phyloP scores from a whole-genome alignment of 2,113 vertebrate genomes.

The Physeter macrocephalus region DNA sequence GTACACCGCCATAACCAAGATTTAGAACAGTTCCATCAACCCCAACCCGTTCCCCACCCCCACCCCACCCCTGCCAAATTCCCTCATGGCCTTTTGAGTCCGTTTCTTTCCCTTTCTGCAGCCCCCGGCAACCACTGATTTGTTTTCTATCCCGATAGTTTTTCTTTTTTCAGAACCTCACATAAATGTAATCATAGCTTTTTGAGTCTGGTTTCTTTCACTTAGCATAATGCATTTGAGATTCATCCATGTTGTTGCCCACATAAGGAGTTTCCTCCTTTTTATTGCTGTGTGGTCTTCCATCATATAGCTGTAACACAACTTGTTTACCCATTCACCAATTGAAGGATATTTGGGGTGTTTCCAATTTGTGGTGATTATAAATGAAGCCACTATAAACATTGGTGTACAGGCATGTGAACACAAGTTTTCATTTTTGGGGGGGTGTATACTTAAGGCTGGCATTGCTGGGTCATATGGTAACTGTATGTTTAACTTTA shows the following conservation, averaged over 20 bases:
- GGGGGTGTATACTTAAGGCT: neutral
- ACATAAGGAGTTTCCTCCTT: neutral
- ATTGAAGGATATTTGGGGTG: neutral
- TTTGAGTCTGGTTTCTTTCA: neutral
- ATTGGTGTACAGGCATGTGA: neutral
- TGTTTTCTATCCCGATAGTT: neutral
- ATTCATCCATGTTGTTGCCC: too few relatives aligned
- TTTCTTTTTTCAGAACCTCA: neutral
- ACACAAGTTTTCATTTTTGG: neutral
- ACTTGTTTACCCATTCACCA: neutral
- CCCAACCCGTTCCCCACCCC: neutral
- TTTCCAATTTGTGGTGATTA: neutral
- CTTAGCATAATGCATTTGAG: neutral
- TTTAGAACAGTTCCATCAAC: neutral
- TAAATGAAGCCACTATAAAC: neutral
- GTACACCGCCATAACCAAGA: neutral
- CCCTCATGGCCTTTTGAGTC: neutral
- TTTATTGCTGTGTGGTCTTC: neutral
- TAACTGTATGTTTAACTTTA: neutral
- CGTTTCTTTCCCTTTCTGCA: neutral
- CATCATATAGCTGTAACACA: neutral
- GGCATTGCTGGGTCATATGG: neutral
- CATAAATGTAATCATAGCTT: neutral
- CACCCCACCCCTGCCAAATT: neutral
- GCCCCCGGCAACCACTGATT: neutral